Conservation (phyloP, 2,113 vertebrate species). For the Copsychus sechellarum region DNA sequence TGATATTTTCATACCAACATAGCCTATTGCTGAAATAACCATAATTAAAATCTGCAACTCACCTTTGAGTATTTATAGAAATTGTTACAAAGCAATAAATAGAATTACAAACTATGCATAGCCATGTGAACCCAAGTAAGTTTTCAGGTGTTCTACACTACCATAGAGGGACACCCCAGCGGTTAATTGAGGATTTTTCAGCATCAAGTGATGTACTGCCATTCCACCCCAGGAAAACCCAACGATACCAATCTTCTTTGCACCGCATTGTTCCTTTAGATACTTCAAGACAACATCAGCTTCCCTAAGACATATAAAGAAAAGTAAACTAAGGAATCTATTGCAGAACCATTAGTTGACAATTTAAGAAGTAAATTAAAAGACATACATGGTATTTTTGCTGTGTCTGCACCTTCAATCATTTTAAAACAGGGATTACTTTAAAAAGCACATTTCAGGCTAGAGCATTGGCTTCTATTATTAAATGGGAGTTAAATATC, state of each 20-base stretch:
- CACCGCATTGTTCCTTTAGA: constrained; percentile 81
- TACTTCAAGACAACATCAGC: constrained; percentile 81
- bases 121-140: background rate
- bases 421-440: background rate
- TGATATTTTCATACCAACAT: background rate
- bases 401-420: background rate
- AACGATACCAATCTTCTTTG: constrained; percentile 78
- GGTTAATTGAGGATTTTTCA: constrained; percentile 81
- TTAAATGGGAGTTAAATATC: background rate
- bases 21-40: background rate
- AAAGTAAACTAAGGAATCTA: background rate
- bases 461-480: background rate
- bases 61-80: background rate
- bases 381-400: background rate
- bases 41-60: background rate
- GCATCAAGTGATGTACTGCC: constrained; percentile 84
- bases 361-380: background rate
- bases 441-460: background rate
- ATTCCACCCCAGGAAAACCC: constrained; percentile 95
- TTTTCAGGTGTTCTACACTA: constrained; percentile 64
- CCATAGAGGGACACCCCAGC: constrained; percentile 89
- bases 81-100: background rate
- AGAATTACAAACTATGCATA: background rate
- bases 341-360: background rate
- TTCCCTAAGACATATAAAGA: constrained; percentile 78